Percentiles rank a stretch among this genome's conserved stretches.
These are phyloP conservation scores for Porites rus DNA, from an alignment of 92 coral and sea anemone genomes.

Conservation along the genomic window DNA sequence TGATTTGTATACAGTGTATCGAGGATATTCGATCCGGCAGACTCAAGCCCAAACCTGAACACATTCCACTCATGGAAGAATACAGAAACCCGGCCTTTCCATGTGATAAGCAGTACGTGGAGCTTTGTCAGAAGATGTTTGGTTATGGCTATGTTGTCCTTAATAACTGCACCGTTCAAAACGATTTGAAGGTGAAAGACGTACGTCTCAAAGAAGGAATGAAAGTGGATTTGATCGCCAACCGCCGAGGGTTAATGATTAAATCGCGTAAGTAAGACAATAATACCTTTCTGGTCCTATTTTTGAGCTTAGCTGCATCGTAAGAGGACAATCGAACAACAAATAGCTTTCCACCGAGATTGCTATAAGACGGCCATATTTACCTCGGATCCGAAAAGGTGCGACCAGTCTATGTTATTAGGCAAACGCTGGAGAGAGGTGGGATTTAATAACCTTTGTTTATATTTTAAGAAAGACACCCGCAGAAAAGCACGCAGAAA, in stretches of 20 bases:
- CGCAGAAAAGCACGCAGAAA: no score
- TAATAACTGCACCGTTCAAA: constrained; percentile 75
- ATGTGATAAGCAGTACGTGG: constrained; percentile 86
- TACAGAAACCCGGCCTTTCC: constrained; percentile 78
- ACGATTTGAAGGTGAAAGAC: constrained; percentile 78
- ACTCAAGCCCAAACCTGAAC: constrained; percentile 82
- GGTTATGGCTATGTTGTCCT: constrained; percentile 81
- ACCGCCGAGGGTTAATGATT: constrained; percentile 75
- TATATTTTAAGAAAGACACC: no score
- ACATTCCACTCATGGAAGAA: constrained; percentile 73
- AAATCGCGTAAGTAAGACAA: constrained; percentile 16
- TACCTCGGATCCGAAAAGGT: no score
- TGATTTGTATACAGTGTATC: constrained; percentile 73
- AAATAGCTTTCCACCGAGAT: no score
- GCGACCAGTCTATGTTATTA: no score
- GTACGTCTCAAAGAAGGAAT: constrained; percentile 74
- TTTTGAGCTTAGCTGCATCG: no score
- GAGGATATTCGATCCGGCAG: constrained; percentile 77
- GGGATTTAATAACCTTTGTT: no score
- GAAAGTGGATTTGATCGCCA: constrained; percentile 66
- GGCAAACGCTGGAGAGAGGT: no score
- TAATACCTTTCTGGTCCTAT: no score
- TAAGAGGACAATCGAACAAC: no score
- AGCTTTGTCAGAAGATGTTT: constrained; percentile 77
- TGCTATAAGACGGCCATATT: no score